Base-by-base conservation (phyloP, 1,140 invertebrate species). In the Brachionus plicatilis region DNA sequence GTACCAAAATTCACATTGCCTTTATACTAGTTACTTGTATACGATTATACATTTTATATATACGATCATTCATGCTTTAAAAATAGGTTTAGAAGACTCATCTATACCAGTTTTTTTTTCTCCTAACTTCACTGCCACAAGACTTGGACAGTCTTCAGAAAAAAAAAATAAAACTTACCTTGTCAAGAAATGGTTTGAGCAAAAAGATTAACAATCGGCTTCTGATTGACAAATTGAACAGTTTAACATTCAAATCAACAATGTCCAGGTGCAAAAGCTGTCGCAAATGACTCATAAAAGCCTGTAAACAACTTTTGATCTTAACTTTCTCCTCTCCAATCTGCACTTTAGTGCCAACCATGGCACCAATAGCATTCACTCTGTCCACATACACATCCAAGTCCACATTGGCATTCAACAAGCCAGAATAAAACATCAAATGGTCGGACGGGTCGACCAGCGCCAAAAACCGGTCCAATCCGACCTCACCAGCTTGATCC, bases 181-280 rank as follows among this genome's bases (percentile, higher is more conserved):
- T 76, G 7, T 76, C 27, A n/a, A 76, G 9, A 4, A 76, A 45
- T 50, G 53, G 41, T 47, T 24, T 29, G 11, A 76, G 47, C 20
- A 76, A 76, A 53, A 4, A 29, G 7, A 47, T 27, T 14, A 76
- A 76, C 8, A 76, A 20, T 0, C 72, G 41, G 14, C 43, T 76
- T 50, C 72, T 47, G 9, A 76, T 76, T 2, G 72, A 76, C 41
- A 27, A 76, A 76, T 76, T 76, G 20, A 76, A 50, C 20, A 76
- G 3, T n/a, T 50, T 76, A 27, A 76, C 17, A 50, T 76, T 29
- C 11, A 76, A 76, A 47, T 47, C 27, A 12, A 29, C 43, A 14
- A 2, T 76, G 3, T 76, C 45, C 14, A 76, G 47, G 12, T 50
- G 20, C 24, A 76, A 76, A 12, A 76, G 43, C 20, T 50, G 3